Conservation (phyloP, 2,797 vertebrate genomes). For the Garrulus glandarius region DNA sequence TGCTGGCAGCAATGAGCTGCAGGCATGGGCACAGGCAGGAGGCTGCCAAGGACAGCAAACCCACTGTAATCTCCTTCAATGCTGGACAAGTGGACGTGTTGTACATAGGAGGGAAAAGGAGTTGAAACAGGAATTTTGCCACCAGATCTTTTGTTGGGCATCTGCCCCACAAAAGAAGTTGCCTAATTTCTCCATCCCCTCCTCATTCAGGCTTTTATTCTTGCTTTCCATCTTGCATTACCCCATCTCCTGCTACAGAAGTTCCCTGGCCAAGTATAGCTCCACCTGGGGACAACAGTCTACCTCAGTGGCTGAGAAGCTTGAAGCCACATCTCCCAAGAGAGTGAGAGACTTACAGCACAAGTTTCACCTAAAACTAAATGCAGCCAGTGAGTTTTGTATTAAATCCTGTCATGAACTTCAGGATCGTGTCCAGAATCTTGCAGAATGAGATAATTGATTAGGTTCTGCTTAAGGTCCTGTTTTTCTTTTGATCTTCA, state of each 20-base stretch:
- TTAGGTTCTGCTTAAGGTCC: not conserved
- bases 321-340: not conserved
- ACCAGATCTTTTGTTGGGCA: no score
- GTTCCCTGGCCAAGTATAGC: not conserved
- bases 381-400: not conserved
- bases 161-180: not conserved
- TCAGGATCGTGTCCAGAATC: not conserved
- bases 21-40: not conserved
- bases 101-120: not conserved
- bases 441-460: not conserved
- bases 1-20: not conserved
- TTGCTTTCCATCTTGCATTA: fast-evolving
- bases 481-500: not conserved
- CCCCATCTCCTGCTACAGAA: not conserved
- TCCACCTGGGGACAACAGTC: not conserved
- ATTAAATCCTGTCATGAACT: not conserved
- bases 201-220: not conserved
- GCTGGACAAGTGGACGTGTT: fast-evolving
- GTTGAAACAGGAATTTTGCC: not conserved
- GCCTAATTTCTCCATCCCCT: not conserved
- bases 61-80: not conserved
- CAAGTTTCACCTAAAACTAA: not conserved
- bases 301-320: not conserved
- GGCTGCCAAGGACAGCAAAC: not conserved
- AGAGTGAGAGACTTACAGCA: not conserved